Percentiles rank a stretch among this genome's conserved stretches.
Conservation (phyloP, 2,113 vertebrate genomes). For the Hirundichthys speculiger region DNA sequence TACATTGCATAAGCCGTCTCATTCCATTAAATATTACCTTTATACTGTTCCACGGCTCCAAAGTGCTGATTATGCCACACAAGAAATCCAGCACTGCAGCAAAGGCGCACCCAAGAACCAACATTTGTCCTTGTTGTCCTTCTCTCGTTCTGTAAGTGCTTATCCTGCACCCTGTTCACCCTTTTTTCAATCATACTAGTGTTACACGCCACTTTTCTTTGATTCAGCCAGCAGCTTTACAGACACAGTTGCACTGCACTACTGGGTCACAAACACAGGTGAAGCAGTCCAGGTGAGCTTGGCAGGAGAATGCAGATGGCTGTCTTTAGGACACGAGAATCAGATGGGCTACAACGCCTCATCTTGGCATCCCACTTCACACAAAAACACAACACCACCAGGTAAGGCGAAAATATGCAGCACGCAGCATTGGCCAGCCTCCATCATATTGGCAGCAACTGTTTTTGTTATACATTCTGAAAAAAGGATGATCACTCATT, state of each 20-base stretch:
- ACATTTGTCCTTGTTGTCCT: slow-evolving; percentile 41
- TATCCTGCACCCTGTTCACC: slow-evolving; percentile 37
- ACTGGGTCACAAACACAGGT: slow-evolving; percentile 76
- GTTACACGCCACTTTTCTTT: slow-evolving; percentile 60
- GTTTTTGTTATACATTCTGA: slow-evolving; percentile 40
- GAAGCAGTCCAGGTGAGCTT: slow-evolving; percentile 80
- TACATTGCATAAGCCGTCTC: no score
- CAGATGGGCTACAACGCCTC: slow-evolving; percentile 65
- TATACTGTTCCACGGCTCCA: background rate
- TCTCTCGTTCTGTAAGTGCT: slow-evolving; percentile 24
- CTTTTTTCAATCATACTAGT: slow-evolving; percentile 36
- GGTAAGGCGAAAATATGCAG: slow-evolving; percentile 56
- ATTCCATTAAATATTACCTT: no score
- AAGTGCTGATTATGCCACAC: background rate
- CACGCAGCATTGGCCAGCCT: slow-evolving; percentile 58
- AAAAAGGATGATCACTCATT: slow-evolving; percentile 44
- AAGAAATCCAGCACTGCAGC: slow-evolving; percentile 11
- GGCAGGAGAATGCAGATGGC: slow-evolving; percentile 70
- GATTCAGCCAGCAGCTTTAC: slow-evolving; percentile 62
- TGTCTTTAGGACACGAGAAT: slow-evolving; percentile 62
- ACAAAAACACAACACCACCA: slow-evolving; percentile 63
- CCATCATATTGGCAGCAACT: slow-evolving; percentile 53
- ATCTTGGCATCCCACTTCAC: slow-evolving; percentile 75
- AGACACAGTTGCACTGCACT: slow-evolving; percentile 45
- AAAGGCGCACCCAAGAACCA: slow-evolving; percentile 31